Conservation (phyloP, 2,888 invertebrate genomes). For the Cenopis cana region DNA sequence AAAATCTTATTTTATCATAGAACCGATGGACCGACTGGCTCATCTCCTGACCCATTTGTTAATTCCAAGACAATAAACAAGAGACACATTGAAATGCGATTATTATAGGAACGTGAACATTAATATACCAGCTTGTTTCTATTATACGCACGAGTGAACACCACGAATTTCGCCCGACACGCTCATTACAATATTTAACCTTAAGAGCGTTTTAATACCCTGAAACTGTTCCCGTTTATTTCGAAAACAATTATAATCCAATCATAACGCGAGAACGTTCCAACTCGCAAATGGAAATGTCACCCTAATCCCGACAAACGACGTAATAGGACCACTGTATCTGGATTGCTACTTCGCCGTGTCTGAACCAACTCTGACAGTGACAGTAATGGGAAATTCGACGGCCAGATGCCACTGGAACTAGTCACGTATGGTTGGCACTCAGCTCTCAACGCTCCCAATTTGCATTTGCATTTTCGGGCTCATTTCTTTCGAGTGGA, state of each 20-base stretch:
- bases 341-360: constrained; percentile 37
- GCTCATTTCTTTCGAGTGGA: neutral
- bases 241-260: constrained; percentile 57
- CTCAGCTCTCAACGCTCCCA: constrained; percentile 8
- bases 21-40: too few relatives aligned
- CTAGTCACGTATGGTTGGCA: constrained; percentile 24
- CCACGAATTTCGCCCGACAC: constrained; percentile 5
- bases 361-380: constrained; percentile 37
- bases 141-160: neutral
- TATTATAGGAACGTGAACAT: neutral
- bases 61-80: neutral
- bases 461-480: neutral
- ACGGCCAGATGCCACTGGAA: constrained; percentile 33
- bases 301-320: constrained; percentile 62
- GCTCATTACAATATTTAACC: constrained; percentile 42
- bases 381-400: constrained; percentile 43
- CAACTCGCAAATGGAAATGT: constrained; percentile 58
- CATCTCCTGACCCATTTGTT: neutral
- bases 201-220: constrained; percentile 30
- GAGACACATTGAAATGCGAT: neutral
- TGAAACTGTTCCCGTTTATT: constrained; percentile 45
- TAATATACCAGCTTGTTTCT: neutral
- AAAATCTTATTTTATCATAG: too few relatives aligned
- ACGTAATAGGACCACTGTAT: constrained; percentile 43
- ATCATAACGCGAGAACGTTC: constrained; percentile 49